Percentiles rank a stretch among this genome's conserved stretches.
phyloP scores from a whole-genome alignment of 2,797 vertebrate species.

The Malurus splendens region DNA sequence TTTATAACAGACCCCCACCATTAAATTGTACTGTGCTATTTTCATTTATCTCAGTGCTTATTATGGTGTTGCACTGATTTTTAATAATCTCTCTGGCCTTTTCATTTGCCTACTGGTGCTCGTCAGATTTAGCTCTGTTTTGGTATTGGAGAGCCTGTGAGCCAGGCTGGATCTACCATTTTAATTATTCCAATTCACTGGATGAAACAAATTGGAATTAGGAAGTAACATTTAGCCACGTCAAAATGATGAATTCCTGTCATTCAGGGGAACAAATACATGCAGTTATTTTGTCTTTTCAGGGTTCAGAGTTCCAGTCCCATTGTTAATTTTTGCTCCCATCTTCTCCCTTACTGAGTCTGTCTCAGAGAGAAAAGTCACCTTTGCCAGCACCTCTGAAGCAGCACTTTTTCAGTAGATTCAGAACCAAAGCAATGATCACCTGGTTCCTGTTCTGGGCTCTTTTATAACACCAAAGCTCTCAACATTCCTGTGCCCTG shows the following conservation, averaged over 20 bases:
- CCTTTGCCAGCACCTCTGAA: neutral
- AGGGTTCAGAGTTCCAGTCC: neutral
- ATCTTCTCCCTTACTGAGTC: neutral
- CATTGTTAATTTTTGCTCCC: neutral
- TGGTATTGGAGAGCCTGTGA: neutral
- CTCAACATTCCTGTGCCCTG: neutral
- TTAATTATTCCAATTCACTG: neutral
- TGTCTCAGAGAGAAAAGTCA: neutral
- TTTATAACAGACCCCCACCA: neutral
- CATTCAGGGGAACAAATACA: neutral
- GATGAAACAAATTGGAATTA: neutral
- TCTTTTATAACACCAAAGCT: neutral
- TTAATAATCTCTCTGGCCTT: neutral
- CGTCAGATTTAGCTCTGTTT: neutral
- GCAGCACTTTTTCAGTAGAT: neutral
- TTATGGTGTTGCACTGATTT: neutral
- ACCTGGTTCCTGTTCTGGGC: neutral
- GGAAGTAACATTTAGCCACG: neutral
- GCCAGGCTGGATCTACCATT: neutral
- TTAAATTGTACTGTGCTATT: neutral
- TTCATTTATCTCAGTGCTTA: neutral
- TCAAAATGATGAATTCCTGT: neutral
- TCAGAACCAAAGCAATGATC: neutral
- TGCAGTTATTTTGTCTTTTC: neutral
- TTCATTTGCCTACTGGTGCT: neutral